Base-by-base conservation (phyloP, 2,888 invertebrate species). In the Emmelina monodactyla region DNA sequence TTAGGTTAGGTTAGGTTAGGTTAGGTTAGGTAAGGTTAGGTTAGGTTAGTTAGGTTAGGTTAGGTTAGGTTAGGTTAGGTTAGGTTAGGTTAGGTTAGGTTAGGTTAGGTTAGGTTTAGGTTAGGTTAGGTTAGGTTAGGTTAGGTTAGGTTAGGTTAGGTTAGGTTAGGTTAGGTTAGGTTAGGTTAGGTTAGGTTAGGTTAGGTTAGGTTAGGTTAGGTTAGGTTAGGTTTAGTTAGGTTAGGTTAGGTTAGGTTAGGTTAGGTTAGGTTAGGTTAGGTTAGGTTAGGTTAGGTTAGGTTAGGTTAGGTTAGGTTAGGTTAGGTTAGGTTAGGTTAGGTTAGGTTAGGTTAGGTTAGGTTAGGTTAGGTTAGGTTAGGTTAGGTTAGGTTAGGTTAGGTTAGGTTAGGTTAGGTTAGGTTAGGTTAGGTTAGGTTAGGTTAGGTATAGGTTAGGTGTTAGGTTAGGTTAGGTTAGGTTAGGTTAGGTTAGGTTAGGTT, bases 131-230 rank as follows among this genome's bases (percentile, higher is more conserved):
- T 44, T 44, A 42, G 42, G 42, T 44, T 44, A 42, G 42, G 42
- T 44, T 42, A 42, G 44, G 42, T 44, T 44, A 44, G 44, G 44
- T 42, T 44, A 42, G 44, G 44, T 44, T 42, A 42, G 42, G 44
- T 41, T 42, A 41, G 41, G 44, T 42, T 44, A 44, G 42, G 44
- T 42, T 44, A 40, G 42, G 40, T 40, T 38, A 40, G 42, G 40
- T 42, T 42, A 40, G 40, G 40, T 40, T 40, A 40, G 42, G 42
- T 40, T 42, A 42, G 42, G 42, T 40, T 42, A 42, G 42, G 42
- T 42, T 40, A 42, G 42, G 40, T 42, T 42, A 40, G 42, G 42
- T 38, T 40, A 38, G 42, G 42, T 40, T 40, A 38, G 40, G 40
- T 42, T 42, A 38, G 38, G 42, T 42, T 40, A 40, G 42, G 42